These are phyloP conservation scores for Copidosoma aretas DNA, from an alignment of 2,888 invertebrate species.

Conservation along the genomic window DNA sequence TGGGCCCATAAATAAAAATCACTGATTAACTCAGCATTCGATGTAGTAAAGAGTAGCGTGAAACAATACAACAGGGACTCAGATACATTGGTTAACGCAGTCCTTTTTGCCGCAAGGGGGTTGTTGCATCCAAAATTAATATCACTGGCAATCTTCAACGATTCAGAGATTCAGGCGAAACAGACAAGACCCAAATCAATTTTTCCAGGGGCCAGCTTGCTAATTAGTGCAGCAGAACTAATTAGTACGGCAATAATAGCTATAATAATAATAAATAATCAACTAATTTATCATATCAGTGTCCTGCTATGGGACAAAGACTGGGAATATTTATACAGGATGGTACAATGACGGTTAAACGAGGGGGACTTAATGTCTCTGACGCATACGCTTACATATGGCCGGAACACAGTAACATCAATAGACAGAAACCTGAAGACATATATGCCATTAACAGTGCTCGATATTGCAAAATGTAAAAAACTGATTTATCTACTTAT, in stretches of 20 bases:
- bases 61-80: not conserved
- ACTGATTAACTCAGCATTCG: not conserved
- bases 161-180: not conserved
- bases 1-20: not conserved
- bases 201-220: too few species aligned
- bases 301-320: not conserved
- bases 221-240: too few species aligned
- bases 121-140: not conserved
- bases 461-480: not conserved
- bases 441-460: not conserved
- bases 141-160: not conserved
- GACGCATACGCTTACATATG: not conserved
- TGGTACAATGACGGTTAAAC: not conserved
- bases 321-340: not conserved
- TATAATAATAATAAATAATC: not conserved
- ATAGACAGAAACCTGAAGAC: not conserved
- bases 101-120: not conserved
- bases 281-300: not conserved
- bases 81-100: not conserved
- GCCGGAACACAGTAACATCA: not conserved
- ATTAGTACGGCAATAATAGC: too few species aligned
- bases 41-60: not conserved
- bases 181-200: too few species aligned
- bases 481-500: not conserved
- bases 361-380: not conserved